Evolutionary conservation across 2,797 vertebrate genomes (phyloP).

Genomic region (Acrossocheilus fasciatus): DNA sequence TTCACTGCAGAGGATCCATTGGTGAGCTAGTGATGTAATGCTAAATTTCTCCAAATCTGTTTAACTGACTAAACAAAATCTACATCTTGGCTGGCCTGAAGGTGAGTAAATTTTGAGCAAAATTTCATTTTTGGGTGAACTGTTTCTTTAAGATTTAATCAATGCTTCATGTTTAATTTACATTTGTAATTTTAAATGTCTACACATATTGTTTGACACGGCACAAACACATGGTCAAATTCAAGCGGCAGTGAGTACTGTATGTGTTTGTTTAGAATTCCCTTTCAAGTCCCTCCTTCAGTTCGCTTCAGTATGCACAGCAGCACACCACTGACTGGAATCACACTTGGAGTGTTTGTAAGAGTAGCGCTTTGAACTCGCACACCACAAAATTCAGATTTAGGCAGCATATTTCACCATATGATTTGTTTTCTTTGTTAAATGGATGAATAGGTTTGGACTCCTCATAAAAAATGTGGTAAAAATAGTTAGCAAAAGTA

Average conservation of each 20-base stretch:
- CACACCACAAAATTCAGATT: not conserved
- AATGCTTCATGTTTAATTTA: not conserved
- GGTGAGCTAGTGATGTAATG: no score
- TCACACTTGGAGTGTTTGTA: not conserved
- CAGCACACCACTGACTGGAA: not conserved
- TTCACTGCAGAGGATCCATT: no score
- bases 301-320: not conserved
- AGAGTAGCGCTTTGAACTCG: not conserved
- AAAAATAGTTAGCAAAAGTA: not conserved
- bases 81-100: no score
- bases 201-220: not conserved
- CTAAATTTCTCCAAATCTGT: no score
- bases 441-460: not conserved
- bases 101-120: no score
- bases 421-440: not conserved
- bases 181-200: not conserved
- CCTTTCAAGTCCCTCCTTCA: not conserved
- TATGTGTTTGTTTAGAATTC: conserved; percentile 11
- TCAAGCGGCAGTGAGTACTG: not conserved
- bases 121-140: no score
- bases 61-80: no score
- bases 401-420: not conserved
- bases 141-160: not conserved
- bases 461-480: not conserved
- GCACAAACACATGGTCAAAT: not conserved